A percentile compares a stretch with the other conserved stretches of the same genome.
These are phyloP conservation scores for Carassius auratus DNA, from an alignment of 2,113 vertebrate species.

Conservation along the genomic window DNA sequence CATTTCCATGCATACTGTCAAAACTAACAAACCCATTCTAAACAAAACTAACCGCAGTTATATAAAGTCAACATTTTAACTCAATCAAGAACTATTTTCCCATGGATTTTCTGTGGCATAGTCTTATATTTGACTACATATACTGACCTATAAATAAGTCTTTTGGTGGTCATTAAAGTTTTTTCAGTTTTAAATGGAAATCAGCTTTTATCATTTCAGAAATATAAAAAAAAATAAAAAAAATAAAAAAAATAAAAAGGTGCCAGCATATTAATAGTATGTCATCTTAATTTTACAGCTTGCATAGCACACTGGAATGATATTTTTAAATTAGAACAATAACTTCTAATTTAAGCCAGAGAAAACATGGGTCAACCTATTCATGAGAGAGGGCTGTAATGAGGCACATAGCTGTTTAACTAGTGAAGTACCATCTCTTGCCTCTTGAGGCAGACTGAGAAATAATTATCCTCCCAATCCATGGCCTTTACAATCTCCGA, in stretches of 20 bases:
- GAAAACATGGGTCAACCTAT: conserved; percentile 27
- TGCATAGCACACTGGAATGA: conserved; percentile 41
- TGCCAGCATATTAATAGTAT: conserved; percentile 39
- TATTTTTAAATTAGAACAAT: not conserved
- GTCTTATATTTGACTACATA: not conserved
- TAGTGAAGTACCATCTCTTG: conserved; percentile 29
- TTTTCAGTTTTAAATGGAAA: conserved; percentile 24
- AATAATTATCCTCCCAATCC: conserved; percentile 27
- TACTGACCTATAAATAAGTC: not conserved
- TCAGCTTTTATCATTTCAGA: conserved; percentile 1
- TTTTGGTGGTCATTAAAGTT: not conserved
- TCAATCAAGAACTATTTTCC: not conserved
- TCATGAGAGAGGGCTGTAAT: conserved; percentile 23
- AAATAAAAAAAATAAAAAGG: not conserved
- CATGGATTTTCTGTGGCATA: not conserved
- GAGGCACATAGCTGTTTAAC: conserved; percentile 41
- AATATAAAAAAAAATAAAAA: not conserved
- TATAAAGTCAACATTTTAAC: not conserved
- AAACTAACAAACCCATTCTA: not conserved
- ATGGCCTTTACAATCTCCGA: conserved; percentile 45
- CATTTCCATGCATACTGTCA: not conserved
- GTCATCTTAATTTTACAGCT: conserved; percentile 24
- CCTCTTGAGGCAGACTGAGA: conserved; percentile 33
- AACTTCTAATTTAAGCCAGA: conserved; percentile 25
- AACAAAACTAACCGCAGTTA: not conserved